Evolutionary conservation across 2,113 vertebrate species (phyloP).

Genomic region (Prionailurus bengalensis): DNA sequence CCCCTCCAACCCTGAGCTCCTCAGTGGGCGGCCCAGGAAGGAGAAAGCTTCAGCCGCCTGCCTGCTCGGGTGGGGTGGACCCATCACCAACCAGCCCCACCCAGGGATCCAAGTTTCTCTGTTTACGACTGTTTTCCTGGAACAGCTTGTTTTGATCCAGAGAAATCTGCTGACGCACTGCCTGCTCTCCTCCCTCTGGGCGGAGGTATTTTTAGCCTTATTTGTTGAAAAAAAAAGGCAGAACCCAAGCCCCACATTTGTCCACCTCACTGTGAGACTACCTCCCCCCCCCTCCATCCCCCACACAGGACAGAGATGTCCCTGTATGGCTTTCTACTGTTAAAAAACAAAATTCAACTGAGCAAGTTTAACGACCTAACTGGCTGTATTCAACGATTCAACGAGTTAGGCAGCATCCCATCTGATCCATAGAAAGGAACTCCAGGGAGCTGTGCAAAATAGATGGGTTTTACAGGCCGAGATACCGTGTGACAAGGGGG

Average conservation of each 20-base stretch:
- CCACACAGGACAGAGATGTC: not conserved
- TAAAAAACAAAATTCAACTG: not conserved
- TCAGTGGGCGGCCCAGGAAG: not conserved
- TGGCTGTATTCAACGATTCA: not conserved
- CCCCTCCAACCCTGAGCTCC: not conserved
- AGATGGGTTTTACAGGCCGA: not conserved
- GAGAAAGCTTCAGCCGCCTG: not conserved
- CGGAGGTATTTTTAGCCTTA: constrained; percentile 26
- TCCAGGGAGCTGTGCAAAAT: not conserved
- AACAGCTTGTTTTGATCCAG: constrained; percentile 65
- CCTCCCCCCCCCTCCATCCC: not conserved
- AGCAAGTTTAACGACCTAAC: not conserved
- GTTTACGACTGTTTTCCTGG: constrained; percentile 43
- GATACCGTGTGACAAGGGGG: not conserved
- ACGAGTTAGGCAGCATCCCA: not conserved
- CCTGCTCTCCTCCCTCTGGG: not conserved
- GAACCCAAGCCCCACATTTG: not conserved
- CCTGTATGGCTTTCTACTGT: not conserved
- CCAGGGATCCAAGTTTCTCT: not conserved
- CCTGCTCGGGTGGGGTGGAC: rapidly evolving
- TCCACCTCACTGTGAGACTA: not conserved
- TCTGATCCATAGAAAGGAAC: not conserved
- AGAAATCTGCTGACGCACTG: constrained; percentile 39
- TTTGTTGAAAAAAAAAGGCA: not conserved
- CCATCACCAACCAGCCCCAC: not conserved